Percentiles rank a stretch among this genome's conserved stretches.
Evolutionary conservation across 2,113 vertebrate species (phyloP).

Genomic region (Hyaena hyaena): DNA sequence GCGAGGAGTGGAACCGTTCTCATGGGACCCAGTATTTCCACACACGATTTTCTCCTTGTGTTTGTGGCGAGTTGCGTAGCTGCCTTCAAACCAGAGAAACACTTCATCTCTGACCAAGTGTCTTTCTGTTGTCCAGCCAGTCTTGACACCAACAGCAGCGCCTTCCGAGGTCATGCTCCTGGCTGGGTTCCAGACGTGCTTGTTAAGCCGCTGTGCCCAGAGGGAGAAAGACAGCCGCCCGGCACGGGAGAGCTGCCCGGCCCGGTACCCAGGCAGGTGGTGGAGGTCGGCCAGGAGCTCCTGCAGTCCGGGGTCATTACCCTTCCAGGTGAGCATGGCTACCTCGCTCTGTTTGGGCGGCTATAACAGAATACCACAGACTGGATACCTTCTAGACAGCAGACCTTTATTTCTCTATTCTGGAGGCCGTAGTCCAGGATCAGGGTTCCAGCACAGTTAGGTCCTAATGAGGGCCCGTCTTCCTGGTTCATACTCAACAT

Average conservation of each 20-base stretch:
- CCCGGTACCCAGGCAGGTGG: constrained; percentile 78
- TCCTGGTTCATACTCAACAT: background rate
- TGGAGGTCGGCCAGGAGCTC: constrained; percentile 86
- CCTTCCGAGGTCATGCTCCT: constrained; percentile 67
- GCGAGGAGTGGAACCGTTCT: background rate
- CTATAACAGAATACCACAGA: background rate
- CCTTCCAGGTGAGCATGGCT: constrained; percentile 85
- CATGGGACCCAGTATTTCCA: background rate
- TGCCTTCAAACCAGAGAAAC: background rate
- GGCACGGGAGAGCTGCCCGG: background rate
- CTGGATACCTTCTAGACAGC: background rate
- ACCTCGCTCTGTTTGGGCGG: background rate
- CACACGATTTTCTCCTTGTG: background rate
- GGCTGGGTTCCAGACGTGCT: constrained; percentile 68
- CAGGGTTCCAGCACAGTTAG: background rate
- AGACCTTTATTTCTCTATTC: background rate
- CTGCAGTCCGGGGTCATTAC: constrained; percentile 86
- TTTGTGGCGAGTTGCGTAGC: background rate
- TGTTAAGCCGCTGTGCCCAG: constrained; percentile 57
- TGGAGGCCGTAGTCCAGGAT: too few relatives aligned
- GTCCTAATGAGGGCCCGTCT: background rate
- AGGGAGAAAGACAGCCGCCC: background rate
- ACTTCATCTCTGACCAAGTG: background rate
- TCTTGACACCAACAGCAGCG: constrained; percentile 13
- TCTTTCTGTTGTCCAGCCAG: constrained; percentile 16